Evolutionary conservation across 2,113 vertebrate genomes (phyloP).

Genomic region (Mus pahari): DNA sequence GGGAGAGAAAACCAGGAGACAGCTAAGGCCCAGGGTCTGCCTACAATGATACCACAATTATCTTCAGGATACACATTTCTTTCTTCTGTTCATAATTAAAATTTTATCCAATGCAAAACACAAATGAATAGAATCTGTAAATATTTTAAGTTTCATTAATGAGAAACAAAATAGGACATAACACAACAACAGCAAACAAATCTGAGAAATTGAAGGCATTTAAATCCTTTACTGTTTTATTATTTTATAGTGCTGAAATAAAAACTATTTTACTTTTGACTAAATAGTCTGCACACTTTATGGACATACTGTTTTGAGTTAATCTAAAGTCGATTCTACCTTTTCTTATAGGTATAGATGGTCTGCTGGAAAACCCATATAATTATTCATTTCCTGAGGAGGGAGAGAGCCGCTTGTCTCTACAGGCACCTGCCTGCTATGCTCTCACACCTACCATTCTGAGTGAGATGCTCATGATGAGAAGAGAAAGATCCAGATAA

Average conservation of each 20-base stretch:
- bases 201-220: conserved; percentile 22
- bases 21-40: not conserved
- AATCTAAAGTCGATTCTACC: conserved; percentile 30
- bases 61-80: conserved; percentile 38
- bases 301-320: conserved; percentile 16
- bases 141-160: conserved; percentile 55
- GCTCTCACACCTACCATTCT: not conserved
- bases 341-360: not conserved
- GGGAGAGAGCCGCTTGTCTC: not conserved
- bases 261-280: conserved; percentile 21
- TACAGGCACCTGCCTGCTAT: not conserved
- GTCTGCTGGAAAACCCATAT: conserved; percentile 9
- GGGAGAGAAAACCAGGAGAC: conserved; percentile 24
- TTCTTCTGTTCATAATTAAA: conserved; percentile 49
- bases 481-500: not conserved
- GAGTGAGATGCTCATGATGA: not conserved
- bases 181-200: not conserved
- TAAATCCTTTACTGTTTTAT: conserved; percentile 49
- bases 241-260: not conserved
- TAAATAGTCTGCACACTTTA: conserved; percentile 37
- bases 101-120: conserved; percentile 59
- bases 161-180: conserved; percentile 34
- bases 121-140: conserved; percentile 41
- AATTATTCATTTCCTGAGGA: conserved; percentile 10
- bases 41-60: conserved; percentile 46